Evolutionary conservation across 1,140 invertebrate species (phyloP).

Genomic region (Grapholita molesta): DNA sequence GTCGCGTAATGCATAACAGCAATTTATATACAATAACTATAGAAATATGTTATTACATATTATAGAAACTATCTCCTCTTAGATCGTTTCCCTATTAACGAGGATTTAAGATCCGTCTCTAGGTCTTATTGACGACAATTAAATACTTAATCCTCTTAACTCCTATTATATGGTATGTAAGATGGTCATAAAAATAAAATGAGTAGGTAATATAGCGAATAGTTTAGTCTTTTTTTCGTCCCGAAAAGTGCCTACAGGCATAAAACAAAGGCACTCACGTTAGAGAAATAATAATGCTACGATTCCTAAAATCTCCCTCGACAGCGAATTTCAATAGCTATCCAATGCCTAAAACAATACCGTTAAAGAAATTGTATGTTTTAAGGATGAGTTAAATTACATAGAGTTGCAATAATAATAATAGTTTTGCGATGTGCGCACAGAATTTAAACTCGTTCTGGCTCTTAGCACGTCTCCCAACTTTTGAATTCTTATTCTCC

Average conservation of each 20-base stretch:
- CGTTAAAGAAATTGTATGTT: constrained; percentile 39
- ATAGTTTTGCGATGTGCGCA: constrained; percentile 54
- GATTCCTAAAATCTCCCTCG: neutral
- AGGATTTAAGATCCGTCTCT: no score
- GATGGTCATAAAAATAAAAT: no score
- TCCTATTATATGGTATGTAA: no score
- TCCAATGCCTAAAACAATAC: neutral
- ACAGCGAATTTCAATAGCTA: constrained; percentile 1
- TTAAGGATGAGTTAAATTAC: constrained; percentile 41
- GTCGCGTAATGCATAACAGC: no score
- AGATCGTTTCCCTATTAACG: no score
- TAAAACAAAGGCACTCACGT: neutral
- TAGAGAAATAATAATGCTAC: neutral
- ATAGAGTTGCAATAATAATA: constrained; percentile 53
- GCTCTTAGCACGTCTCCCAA: constrained; percentile 7
- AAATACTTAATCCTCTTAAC: no score
- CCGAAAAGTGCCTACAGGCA: neutral
- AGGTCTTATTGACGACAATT: no score
- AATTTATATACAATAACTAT: no score
- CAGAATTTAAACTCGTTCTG: constrained; percentile 52
- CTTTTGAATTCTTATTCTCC: neutral
- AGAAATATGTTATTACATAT: no score
- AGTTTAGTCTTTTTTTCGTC: neutral
- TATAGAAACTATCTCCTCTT: no score
- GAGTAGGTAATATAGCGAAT: neutral